These are phyloP conservation scores for Bimastos eiseni DNA, from an alignment of 2,888 invertebrate species.

Conservation along the genomic window DNA sequence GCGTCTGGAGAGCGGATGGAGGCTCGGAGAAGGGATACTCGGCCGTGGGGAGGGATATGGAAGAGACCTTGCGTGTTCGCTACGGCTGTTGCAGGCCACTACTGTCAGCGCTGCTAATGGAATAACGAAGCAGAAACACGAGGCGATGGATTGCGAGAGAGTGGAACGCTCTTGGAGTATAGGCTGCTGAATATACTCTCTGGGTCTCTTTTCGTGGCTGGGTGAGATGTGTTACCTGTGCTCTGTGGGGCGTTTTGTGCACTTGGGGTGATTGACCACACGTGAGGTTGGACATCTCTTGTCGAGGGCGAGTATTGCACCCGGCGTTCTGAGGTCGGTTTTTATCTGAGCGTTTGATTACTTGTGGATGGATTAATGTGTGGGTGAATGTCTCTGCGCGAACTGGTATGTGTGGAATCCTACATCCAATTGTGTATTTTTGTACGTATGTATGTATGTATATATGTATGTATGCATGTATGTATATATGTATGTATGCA, in stretches of 20 bases:
- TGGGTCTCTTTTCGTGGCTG: not conserved
- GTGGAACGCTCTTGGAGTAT: not conserved
- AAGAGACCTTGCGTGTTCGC: not conserved
- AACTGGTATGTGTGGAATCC: too few species aligned
- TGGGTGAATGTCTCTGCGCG: too few species aligned
- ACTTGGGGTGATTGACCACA: not conserved
- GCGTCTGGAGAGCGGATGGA: not conserved
- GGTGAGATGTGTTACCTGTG: not conserved
- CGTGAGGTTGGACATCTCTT: not conserved
- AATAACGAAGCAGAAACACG: not conserved
- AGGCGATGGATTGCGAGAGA: not conserved
- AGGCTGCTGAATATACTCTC: not conserved
- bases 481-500: conserved; percentile 29
- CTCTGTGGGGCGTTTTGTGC: too few species aligned
- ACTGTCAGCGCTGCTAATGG: not conserved
- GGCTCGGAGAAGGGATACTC: not conserved
- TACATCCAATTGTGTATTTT: too few species aligned
- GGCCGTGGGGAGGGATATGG: not conserved
- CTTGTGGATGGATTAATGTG: too few species aligned
- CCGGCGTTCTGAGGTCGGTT: too few species aligned
- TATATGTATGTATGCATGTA: conserved; percentile 31
- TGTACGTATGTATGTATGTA: not conserved
- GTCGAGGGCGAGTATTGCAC: not conserved
- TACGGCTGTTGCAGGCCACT: not conserved
- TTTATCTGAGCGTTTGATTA: too few species aligned